Evolutionary conservation across 1,140 invertebrate species (phyloP).

Genomic region (Drosophila quadrilineata): DNA sequence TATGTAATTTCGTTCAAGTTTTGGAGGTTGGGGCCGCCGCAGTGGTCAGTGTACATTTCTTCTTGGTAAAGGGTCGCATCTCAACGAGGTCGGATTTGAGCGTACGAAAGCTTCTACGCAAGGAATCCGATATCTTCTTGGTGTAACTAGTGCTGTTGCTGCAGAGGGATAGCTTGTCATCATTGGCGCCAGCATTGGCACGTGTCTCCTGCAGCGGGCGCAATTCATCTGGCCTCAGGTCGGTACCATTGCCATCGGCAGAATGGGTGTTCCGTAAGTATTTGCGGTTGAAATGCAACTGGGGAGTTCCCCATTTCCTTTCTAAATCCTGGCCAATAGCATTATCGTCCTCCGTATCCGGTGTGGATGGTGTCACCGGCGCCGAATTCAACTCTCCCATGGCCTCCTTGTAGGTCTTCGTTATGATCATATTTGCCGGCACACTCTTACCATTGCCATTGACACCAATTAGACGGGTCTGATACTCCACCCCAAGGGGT

Average conservation of each 20-base stretch:
- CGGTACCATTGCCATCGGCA: conserved; percentile 18
- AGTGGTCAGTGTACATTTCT: conserved; percentile 14
- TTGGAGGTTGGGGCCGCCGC: background rate
- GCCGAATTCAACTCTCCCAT: conserved; percentile 28
- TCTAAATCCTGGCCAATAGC: conserved; percentile 34
- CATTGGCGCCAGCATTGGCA: conserved; percentile 7
- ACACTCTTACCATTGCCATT: conserved; percentile 73
- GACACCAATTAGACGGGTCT: conserved; percentile 36
- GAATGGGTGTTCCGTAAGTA: conserved; percentile 56
- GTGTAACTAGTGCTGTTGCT: conserved; percentile 71
- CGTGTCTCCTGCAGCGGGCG: conserved; percentile 38
- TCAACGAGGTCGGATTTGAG: conserved; percentile 64
- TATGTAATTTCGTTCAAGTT: background rate
- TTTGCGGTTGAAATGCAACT: conserved; percentile 77
- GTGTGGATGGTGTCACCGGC: conserved; percentile 5
- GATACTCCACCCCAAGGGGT: conserved; percentile 49
- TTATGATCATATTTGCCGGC: conserved; percentile 67
- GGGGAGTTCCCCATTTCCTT: conserved; percentile 75
- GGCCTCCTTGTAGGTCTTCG: conserved; percentile 66
- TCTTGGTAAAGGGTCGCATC: conserved; percentile 61
- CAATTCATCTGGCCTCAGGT: conserved; percentile 37
- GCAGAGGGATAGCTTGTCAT: conserved; percentile 69
- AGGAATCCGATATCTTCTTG: conserved; percentile 61
- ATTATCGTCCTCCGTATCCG: conserved; percentile 33
- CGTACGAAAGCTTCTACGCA: conserved; percentile 66